Evolutionary conservation across 1,140 invertebrate genomes (phyloP), one percentile per base, ranked within the genome.

Genomic region (Drosophila kanapiae): DNA sequence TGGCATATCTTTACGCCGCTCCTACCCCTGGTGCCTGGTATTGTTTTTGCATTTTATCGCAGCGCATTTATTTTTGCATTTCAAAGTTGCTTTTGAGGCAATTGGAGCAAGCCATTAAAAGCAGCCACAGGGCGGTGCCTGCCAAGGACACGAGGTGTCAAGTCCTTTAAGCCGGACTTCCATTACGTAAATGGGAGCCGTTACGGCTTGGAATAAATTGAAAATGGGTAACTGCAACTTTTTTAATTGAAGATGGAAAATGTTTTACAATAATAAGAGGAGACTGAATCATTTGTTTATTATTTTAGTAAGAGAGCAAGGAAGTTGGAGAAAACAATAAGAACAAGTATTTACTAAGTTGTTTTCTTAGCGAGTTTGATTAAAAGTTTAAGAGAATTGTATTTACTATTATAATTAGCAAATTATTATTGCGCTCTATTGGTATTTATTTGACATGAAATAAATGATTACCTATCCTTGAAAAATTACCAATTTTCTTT

Each of bases 11-110:
- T 35, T 40, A 23, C 37, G 53, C 51, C 37, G 29, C 31, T 35
- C 42, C 56, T 63, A 38, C 56, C 47, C 11, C 14, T 42, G 33
- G 33, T 68, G 37, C 67, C 3, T 23, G 71, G 78, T 82, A 82
- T 91, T 91, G 86, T 90, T 85, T 87, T 90, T 90, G 85, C 85
- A 85, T 85, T 90, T 90, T 90, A 90, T 90, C 82, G 85, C 75
- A 76, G 71, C 81, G 84, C 85, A 90, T 90, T 90, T 90, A 90
- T 82, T 90, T 88, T 82, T 90, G 85, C 85, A 90, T 90, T 85
- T 90, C 82, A 90, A 90, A 90, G 80, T 69, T 67, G 49, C 75
- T 71, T 59, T 71, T 63, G 61, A 76, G 62, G 74, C 71, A 75
- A 75, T 75, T 75, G 71, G 69, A 63, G 58, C 40, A 75, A 37